phyloP scores from a whole-genome alignment of 2,888 invertebrate species.

The Podabrus alpinus region DNA sequence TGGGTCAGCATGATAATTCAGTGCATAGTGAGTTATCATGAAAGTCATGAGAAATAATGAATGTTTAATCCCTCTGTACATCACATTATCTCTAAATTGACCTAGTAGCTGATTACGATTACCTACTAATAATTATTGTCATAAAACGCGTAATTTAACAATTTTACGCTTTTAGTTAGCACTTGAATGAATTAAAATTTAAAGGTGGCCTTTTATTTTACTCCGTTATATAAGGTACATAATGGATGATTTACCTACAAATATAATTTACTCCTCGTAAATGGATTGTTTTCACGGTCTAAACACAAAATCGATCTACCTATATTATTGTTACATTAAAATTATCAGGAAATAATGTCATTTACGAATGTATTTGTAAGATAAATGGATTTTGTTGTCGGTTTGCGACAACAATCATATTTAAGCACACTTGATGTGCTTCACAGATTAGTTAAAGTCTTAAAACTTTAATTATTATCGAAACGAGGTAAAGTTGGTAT shows the following conservation, averaged over 20 bases:
- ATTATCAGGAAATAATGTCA: not conserved
- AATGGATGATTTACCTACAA: not conserved
- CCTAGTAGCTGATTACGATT: no score
- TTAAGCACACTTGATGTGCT: not conserved
- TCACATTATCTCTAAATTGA: no score
- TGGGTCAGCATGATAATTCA: not conserved
- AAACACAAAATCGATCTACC: not conserved
- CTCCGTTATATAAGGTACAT: not conserved
- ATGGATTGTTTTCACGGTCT: not conserved
- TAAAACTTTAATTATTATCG: not conserved
- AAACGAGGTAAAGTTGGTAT: not conserved
- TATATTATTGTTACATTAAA: not conserved
- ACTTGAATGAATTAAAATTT: not conserved
- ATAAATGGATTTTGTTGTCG: not conserved
- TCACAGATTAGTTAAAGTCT: conserved; percentile 2
- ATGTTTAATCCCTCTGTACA: no score
- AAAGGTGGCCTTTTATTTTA: not conserved
- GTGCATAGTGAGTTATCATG: not conserved
- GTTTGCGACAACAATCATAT: not conserved
- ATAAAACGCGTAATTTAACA: not conserved
- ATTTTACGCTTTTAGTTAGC: not conserved
- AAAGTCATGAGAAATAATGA: no score
- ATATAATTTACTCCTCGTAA: not conserved
- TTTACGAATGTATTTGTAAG: not conserved
- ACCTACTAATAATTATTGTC: not conserved